Conservation (phyloP, 2,113 vertebrate species). For the Carassius gibelio region DNA sequence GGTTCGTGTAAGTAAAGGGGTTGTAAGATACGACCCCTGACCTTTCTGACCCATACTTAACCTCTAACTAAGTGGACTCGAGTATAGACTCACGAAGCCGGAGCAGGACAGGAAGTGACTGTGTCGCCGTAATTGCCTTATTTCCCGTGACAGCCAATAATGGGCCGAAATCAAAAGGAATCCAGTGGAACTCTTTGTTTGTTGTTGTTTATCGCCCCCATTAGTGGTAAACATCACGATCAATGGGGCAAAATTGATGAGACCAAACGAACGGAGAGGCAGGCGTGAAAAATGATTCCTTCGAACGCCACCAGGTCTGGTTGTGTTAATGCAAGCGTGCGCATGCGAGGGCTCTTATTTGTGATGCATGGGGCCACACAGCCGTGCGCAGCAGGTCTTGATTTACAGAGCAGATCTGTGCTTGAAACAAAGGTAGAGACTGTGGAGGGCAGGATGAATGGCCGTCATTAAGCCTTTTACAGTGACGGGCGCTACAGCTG, state of each 20-base stretch:
- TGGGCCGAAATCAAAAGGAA: slow-evolving; percentile 11
- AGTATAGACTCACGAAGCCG: slow-evolving; percentile 21
- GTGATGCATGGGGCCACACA: slow-evolving; percentile 50
- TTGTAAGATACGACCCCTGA: slow-evolving; percentile 37
- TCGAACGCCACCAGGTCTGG: slow-evolving; percentile 9
- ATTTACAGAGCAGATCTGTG: slow-evolving; percentile 50
- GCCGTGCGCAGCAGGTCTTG: slow-evolving; percentile 35
- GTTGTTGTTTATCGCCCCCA: slow-evolving; percentile 19
- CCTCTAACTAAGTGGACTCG: slow-evolving; percentile 13
- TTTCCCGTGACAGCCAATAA: slow-evolving; percentile 36
- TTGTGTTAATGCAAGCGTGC: slow-evolving; percentile 18
- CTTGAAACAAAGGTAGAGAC: slow-evolving; percentile 43
- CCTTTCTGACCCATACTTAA: slow-evolving; percentile 55
- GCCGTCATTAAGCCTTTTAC: slow-evolving; percentile 67
- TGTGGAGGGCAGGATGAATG: slow-evolving; percentile 58
- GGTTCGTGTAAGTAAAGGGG: slow-evolving; percentile 21
- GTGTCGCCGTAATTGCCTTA: slow-evolving; percentile 24
- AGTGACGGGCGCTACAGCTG: slow-evolving; percentile 61
- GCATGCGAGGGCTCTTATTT: slow-evolving; percentile 1
- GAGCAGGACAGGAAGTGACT: background rate
- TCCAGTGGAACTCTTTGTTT: slow-evolving; percentile 7
- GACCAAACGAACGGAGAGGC: slow-evolving; percentile 1
- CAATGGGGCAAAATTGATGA: slow-evolving; percentile 19
- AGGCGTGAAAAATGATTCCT: slow-evolving; percentile 11
- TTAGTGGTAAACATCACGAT: slow-evolving; percentile 15